These are phyloP conservation scores for Mesodorylaimus sp. DNA, from an alignment of 2,888 invertebrate genomes.

Conservation along the genomic window DNA sequence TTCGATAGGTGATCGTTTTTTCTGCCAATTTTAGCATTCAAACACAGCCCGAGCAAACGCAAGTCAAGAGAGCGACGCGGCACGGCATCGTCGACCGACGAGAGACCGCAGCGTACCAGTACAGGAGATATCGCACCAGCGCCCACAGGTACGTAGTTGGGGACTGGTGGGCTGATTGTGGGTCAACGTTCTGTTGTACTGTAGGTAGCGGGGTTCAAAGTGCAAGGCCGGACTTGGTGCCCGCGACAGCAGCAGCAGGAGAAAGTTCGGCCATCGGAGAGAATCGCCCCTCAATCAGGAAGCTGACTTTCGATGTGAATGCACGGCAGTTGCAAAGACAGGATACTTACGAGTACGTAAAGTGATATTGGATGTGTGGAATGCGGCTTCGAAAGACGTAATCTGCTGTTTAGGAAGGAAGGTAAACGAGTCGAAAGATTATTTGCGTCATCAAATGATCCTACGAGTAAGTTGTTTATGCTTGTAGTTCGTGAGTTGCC, in stretches of 20 bases:
- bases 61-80: constrained; percentile 12
- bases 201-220: too few species aligned
- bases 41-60: constrained; percentile 18
- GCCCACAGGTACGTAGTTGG: too few species aligned
- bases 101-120: neutral
- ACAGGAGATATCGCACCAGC: too few species aligned
- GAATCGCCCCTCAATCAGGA: neutral
- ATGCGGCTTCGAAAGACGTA: too few species aligned
- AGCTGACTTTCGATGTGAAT: neutral
- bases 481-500: too few species aligned
- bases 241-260: neutral
- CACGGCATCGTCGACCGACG: neutral
- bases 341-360: neutral
- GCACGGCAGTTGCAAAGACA: neutral
- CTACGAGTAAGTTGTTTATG: too few species aligned
- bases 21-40: constrained; percentile 18
- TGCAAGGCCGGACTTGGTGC: neutral
- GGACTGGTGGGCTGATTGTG: too few species aligned
- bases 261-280: neutral
- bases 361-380: too few species aligned
- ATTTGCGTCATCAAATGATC: too few species aligned
- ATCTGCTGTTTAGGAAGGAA: too few species aligned
- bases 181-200: too few species aligned
- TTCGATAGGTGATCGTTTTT: neutral
- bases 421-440: too few species aligned